A percentile compares a stretch with the other conserved stretches of the same genome.
phyloP scores from a whole-genome alignment of 1,140 invertebrate species.

The Drosophila takahashii region DNA sequence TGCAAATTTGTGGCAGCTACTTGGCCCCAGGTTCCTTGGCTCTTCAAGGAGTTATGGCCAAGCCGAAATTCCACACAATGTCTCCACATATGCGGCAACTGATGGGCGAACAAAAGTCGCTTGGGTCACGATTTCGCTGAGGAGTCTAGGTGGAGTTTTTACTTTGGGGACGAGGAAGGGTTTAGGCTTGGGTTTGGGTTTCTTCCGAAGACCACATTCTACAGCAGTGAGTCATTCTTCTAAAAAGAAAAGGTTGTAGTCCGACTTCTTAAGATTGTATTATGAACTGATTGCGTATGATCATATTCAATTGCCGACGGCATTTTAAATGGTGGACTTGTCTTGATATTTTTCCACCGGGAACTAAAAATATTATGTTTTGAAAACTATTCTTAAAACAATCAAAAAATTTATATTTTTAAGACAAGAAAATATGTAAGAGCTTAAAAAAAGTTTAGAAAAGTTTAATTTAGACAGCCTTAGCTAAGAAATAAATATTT shows the following conservation, averaged over 20 bases:
- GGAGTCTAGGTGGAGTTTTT: not conserved
- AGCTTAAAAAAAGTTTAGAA: too few relatives aligned
- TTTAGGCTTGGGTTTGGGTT: not conserved
- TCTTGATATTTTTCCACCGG: not conserved
- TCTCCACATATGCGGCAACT: conserved; percentile 25
- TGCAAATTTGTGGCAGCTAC: conserved; percentile 73
- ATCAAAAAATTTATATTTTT: not conserved
- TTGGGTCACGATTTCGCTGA: conserved; percentile 51
- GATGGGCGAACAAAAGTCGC: conserved; percentile 53
- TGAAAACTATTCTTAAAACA: too few relatives aligned
- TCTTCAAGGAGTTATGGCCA: not conserved
- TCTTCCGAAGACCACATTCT: not conserved
- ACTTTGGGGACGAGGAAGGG: not conserved
- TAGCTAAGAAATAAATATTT: not conserved
- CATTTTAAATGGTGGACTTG: not conserved
- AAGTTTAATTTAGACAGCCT: too few relatives aligned
- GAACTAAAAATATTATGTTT: not conserved
- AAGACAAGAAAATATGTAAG: too few relatives aligned
- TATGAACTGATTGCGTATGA: not conserved
- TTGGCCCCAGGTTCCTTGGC: conserved; percentile 19
- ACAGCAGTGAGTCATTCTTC: conserved; percentile 3
- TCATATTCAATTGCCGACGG: conserved; percentile 26
- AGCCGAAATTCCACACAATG: conserved; percentile 10
- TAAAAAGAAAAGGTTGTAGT: not conserved
- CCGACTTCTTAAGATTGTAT: not conserved